These are phyloP conservation scores for Andrena trimmerana DNA, from an alignment of 2,888 invertebrate species.

Conservation along the genomic window DNA sequence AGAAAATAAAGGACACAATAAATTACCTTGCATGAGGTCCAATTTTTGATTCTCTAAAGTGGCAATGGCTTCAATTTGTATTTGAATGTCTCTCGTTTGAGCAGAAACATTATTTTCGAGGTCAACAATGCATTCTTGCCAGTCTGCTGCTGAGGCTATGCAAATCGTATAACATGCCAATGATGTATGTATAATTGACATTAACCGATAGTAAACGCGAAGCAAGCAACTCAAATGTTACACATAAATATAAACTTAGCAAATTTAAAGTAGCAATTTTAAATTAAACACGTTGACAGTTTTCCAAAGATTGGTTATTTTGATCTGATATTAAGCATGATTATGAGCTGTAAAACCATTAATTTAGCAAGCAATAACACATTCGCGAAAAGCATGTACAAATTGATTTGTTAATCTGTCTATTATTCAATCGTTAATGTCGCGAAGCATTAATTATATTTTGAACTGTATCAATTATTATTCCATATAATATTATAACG, in stretches of 20 bases:
- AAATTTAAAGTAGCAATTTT: constrained; percentile 14
- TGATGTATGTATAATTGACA: constrained; percentile 66
- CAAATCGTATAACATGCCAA: constrained; percentile 80
- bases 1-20: constrained; percentile 22
- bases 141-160: constrained; percentile 82
- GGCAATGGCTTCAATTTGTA: constrained; percentile 87
- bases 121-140: constrained; percentile 80
- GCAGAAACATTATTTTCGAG: constrained; percentile 81
- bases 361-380: constrained; percentile 29
- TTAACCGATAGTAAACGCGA: constrained; percentile 52
- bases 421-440: constrained; percentile 26
- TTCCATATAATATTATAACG: constrained; percentile 25
- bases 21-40: constrained; percentile 88
- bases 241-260: constrained; percentile 17
- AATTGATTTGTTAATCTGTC: constrained; percentile 7
- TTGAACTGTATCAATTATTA: constrained; percentile 2
- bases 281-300: neutral
- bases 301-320: constrained; percentile 16
- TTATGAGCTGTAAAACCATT: constrained; percentile 10
- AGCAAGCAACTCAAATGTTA: constrained; percentile 58
- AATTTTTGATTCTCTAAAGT: constrained; percentile 89
- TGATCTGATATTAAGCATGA: constrained; percentile 8
- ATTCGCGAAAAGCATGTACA: constrained; percentile 30
- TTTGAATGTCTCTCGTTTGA: constrained; percentile 85
- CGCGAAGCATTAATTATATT: constrained; percentile 25